Evolutionary conservation across 1,140 invertebrate species (phyloP).

Genomic region (Nasonia longicornis): DNA sequence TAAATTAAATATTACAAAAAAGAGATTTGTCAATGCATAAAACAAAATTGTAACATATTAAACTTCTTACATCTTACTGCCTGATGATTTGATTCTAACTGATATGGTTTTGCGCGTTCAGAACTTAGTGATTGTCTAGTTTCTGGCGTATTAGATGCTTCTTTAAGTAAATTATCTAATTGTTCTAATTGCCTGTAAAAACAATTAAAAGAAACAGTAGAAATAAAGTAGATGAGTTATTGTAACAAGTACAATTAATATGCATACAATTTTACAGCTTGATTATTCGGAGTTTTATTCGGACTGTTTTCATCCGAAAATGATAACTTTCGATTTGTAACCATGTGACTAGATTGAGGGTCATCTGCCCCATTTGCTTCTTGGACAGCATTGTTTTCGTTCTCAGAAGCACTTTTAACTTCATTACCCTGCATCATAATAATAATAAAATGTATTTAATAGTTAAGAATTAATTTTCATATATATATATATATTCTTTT

Average conservation of each 20-base stretch:
- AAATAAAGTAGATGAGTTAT: constrained; percentile 26
- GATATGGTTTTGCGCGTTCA: constrained; percentile 53
- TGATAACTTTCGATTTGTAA: constrained; percentile 58
- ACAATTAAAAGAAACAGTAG: background rate
- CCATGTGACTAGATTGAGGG: background rate
- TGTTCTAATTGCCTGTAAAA: constrained; percentile 58
- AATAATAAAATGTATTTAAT: background rate
- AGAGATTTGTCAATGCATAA: constrained; percentile 4
- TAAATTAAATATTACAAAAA: constrained; percentile 15
- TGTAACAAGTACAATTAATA: background rate
- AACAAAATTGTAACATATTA: constrained; percentile 39
- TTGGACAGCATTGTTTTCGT: background rate
- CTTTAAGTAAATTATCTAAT: constrained; percentile 59
- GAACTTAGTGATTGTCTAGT: constrained; percentile 55
- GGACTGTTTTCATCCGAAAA: constrained; percentile 54
- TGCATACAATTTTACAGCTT: constrained; percentile 58
- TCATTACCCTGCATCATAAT: background rate
- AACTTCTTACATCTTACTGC: constrained; percentile 26
- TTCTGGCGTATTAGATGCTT: constrained; percentile 56
- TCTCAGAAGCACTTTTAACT: background rate
- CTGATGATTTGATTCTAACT: constrained; percentile 45
- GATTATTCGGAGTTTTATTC: constrained; percentile 44
- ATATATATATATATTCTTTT: background rate
- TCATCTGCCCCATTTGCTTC: constrained; percentile 13
- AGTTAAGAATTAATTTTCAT: background rate